Percentiles rank a stretch among this genome's conserved stretches.
Evolutionary conservation across 37 sponge, comb jelly and placozoan genomes (phyloP).

Genomic region (Beroe ovata): DNA sequence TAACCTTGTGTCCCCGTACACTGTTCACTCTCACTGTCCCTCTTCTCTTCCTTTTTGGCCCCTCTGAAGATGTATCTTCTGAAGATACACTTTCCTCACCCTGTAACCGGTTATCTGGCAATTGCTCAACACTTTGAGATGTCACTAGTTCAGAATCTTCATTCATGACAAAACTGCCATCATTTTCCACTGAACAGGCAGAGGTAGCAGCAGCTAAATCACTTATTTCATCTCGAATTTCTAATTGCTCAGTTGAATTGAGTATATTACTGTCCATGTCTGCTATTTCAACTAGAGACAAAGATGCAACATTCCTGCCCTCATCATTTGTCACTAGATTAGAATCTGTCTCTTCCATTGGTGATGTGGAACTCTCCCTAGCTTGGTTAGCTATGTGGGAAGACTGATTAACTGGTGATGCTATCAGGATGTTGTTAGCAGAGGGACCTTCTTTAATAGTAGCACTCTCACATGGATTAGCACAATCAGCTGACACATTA

Average conservation of each 20-base stretch:
- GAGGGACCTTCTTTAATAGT: not conserved
- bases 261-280: conserved; percentile 52
- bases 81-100: not conserved
- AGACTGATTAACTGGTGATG: conserved; percentile 1
- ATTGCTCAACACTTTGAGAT: not conserved
- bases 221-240: conserved; percentile 10
- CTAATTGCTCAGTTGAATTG: conserved; percentile 46
- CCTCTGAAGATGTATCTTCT: not conserved
- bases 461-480: conserved; percentile 33
- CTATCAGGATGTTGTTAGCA: not conserved
- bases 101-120: not conserved
- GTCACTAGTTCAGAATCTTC: not conserved
- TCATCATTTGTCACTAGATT: not conserved
- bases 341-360: not conserved
- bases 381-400: conserved; percentile 17
- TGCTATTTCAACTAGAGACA: conserved; percentile 18
- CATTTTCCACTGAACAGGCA: not conserved
- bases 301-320: not conserved
- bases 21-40: conserved; percentile 34
- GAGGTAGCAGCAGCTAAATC: not conserved
- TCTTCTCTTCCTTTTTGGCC: not conserved
- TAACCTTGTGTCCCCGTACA: conserved; percentile 40
- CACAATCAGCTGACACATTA: conserved; percentile 54
- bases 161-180: not conserved
- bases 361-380: not conserved